A percentile compares a stretch with the other conserved stretches of the same genome.
Conservation (phyloP, 2,113 vertebrate species). For the Casuarius casuarius region DNA sequence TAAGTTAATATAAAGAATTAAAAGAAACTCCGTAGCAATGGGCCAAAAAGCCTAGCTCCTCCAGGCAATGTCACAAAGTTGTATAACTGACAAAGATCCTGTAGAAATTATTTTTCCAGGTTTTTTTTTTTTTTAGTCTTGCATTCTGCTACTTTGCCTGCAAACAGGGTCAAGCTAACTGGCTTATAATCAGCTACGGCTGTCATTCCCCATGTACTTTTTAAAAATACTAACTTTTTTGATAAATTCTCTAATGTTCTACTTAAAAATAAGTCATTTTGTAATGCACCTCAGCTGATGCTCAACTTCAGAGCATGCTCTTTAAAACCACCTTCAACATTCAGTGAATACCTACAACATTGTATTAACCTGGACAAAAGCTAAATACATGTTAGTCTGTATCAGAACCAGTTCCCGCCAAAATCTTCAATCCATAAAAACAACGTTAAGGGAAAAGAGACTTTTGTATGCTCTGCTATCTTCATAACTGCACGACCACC, state of each 20-base stretch:
- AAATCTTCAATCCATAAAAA: not conserved
- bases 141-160: not conserved
- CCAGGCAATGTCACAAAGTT: not conserved
- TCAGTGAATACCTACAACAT: not conserved
- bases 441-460: not conserved
- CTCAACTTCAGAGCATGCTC: not conserved
- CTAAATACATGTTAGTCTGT: not conserved
- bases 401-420: not conserved
- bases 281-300: not conserved
- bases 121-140: not conserved
- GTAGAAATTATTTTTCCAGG: constrained; percentile 3
- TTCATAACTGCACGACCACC: not conserved
- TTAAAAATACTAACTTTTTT: not conserved
- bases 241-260: not conserved
- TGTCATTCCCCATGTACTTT: not conserved
- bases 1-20: not conserved
- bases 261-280: not conserved
- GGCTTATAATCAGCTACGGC: not conserved
- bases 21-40: not conserved
- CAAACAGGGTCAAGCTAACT: not conserved
- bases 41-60: not conserved
- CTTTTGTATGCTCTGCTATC: not conserved
- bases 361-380: not conserved
- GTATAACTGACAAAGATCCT: not conserved
- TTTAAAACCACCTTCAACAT: not conserved